Evolutionary conservation across 2,888 invertebrate genomes (phyloP).

Genomic region (Nomada ruficornis): DNA sequence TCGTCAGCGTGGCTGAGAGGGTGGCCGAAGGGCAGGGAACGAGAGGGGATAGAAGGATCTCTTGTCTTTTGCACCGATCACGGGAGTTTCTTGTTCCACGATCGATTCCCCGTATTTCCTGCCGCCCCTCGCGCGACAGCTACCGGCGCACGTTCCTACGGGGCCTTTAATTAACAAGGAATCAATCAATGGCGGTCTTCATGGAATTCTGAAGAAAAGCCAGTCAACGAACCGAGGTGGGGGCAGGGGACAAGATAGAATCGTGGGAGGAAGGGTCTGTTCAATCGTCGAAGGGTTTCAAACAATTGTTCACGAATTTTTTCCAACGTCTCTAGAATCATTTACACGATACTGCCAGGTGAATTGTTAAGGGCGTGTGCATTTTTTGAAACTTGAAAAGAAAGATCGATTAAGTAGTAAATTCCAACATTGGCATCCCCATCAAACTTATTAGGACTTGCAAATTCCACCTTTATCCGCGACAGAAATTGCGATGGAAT

Average conservation of each 20-base stretch:
- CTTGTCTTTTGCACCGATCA: conserved; percentile 70
- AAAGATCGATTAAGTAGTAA: too few species aligned
- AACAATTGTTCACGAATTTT: background rate
- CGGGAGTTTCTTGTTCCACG: conserved; percentile 72
- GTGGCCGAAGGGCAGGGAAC: background rate
- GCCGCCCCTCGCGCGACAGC: conserved; percentile 38
- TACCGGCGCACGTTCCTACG: conserved; percentile 65
- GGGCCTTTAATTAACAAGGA: conserved; percentile 79
- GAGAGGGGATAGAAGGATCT: conserved; percentile 26
- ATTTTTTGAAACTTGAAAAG: too few species aligned
- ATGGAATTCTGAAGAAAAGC: conserved; percentile 72
- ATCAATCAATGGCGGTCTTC: conserved; percentile 77
- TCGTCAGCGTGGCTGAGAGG: conserved; percentile 13
- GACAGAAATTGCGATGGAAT: too few species aligned
- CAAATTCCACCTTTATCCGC: too few species aligned
- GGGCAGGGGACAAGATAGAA: background rate
- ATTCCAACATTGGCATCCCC: too few species aligned
- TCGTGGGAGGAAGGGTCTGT: background rate
- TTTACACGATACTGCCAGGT: too few species aligned
- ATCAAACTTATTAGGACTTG: too few species aligned
- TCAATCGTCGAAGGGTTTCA: background rate
- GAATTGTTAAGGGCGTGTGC: too few species aligned
- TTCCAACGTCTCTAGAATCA: background rate
- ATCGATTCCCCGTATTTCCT: conserved; percentile 71
- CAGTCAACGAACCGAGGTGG: conserved; percentile 30